Base-by-base conservation (phyloP, 2,113 vertebrate genomes). In the Jacana jacana region DNA sequence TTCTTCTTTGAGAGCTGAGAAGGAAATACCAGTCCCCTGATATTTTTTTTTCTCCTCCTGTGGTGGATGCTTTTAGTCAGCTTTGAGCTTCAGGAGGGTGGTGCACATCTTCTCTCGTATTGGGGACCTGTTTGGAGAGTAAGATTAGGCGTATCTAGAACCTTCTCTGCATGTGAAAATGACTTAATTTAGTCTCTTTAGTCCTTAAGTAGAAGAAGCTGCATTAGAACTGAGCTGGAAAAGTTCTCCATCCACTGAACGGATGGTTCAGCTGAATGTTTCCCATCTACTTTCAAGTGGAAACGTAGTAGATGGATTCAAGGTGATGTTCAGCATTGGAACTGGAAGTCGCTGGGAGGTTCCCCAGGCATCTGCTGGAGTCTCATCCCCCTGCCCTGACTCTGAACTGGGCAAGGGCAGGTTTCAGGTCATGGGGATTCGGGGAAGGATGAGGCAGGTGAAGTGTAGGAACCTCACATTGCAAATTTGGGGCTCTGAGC, bases 381-480 rank as follows among this genome's bases (percentile, higher is more conserved):
- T 71, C 37, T 81, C 11, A 8, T n/a, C 4, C 24, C 51, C 27
- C n/a, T 31, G 39, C 24, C 7, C n/a, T 28, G n/a, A 7, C 31
- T 78, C n/a, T 9, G 46, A 52, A n/a, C 81, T 66, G 46, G 22
- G 61, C 42, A 33, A 54, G 25, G 31, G 46, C 77, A 77, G 39
- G 48, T 55, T 16, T 28, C 33, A 13, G 31, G 15, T 63, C n/a
- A 0, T 0, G 18, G 54, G 4, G 35, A 1, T 64, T 64, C 49
- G 3, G 18, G 63, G 58, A 40, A 8, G 33, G 28, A 31, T 0
- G 17, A 57, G 28, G 25, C 7, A 61, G 17, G 37, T 27, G 35
- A 77, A 33, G 30, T 39, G 28, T 1, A 33, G 81, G 13, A 86
- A 19, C 15, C 16, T 3, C 9, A 44, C 66, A 22, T n/a, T 27